Percentiles rank a stretch among this genome's conserved stretches.
phyloP scores from a whole-genome alignment of 1,140 invertebrate genomes.

The Batillaria attramentaria region DNA sequence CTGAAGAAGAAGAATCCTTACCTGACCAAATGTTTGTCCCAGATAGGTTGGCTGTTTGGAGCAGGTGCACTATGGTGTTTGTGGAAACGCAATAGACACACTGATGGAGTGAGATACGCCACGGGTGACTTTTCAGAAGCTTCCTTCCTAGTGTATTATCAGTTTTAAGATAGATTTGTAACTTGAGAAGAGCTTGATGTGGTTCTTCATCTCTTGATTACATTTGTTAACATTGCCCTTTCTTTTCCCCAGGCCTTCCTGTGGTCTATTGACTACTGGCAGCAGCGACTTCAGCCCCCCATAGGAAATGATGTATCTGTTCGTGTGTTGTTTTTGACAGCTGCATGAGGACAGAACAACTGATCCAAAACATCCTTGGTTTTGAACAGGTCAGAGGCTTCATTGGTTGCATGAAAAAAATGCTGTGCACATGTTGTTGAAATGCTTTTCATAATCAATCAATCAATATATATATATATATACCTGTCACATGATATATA shows the following conservation, averaged over 20 bases:
- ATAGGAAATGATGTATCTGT: too few relatives aligned
- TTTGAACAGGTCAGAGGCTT: conserved; percentile 52
- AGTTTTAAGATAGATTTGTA: too few relatives aligned
- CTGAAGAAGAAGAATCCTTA: not conserved
- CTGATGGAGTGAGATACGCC: not conserved
- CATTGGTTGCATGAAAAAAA: too few relatives aligned
- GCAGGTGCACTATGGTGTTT: not conserved
- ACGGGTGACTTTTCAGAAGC: too few relatives aligned
- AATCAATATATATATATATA: too few relatives aligned
- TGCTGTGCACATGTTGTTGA: too few relatives aligned
- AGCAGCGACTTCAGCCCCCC: not conserved
- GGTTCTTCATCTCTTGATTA: not conserved
- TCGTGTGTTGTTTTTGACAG: conserved; percentile 61
- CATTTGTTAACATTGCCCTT: not conserved
- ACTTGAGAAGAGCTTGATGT: not conserved
- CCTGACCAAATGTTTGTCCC: too few relatives aligned
- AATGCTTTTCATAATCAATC: too few relatives aligned
- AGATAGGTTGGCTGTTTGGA: not conserved
- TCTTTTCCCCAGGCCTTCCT: conserved; percentile 57
- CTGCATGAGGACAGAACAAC: conserved; percentile 49
- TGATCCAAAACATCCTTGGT: conserved; percentile 56
- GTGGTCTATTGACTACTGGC: conserved; percentile 56
- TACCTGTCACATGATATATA: too few relatives aligned
- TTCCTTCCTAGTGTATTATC: too few relatives aligned
- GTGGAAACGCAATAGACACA: not conserved